A percentile compares a stretch with the other conserved stretches of the same genome.
Evolutionary conservation across 2,113 vertebrate species (phyloP).

Genomic region (Microcebus ravelobensis): DNA sequence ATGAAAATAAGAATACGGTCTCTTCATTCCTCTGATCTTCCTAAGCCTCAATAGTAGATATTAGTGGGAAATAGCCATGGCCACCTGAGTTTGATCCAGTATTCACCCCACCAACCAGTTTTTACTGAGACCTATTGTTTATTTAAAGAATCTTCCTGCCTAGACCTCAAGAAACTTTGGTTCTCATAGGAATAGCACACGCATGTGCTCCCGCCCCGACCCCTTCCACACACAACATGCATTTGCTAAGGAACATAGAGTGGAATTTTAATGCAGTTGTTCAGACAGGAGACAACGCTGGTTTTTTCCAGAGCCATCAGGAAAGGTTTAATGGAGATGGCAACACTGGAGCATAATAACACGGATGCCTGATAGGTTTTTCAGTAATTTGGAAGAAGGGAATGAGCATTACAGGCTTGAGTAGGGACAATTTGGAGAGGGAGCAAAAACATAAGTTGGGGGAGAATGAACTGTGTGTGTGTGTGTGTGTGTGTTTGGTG

Average conservation of each 20-base stretch:
- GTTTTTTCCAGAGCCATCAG: neutral
- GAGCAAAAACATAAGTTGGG: neutral
- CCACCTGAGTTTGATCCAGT: neutral
- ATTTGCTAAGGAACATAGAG: fast-evolving
- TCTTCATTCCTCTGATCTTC: neutral
- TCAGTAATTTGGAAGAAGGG: neutral
- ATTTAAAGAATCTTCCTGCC: neutral
- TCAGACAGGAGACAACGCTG: neutral
- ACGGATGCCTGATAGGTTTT: neutral
- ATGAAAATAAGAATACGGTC: neutral
- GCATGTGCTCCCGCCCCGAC: fast-evolving
- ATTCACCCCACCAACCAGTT: neutral
- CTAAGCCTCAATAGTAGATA: neutral
- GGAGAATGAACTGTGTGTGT: neutral
- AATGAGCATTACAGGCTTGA: neutral
- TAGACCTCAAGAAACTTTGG: neutral
- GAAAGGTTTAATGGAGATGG: neutral
- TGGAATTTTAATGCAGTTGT: neutral
- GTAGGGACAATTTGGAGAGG: neutral
- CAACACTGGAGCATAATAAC: neutral
- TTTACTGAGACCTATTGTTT: neutral
- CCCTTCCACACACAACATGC: fast-evolving
- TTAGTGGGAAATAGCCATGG: neutral
- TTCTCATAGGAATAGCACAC: neutral
- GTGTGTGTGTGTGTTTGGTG: neutral